phyloP scores from a whole-genome alignment of 2,888 invertebrate genomes.

The Mimas tiliae region DNA sequence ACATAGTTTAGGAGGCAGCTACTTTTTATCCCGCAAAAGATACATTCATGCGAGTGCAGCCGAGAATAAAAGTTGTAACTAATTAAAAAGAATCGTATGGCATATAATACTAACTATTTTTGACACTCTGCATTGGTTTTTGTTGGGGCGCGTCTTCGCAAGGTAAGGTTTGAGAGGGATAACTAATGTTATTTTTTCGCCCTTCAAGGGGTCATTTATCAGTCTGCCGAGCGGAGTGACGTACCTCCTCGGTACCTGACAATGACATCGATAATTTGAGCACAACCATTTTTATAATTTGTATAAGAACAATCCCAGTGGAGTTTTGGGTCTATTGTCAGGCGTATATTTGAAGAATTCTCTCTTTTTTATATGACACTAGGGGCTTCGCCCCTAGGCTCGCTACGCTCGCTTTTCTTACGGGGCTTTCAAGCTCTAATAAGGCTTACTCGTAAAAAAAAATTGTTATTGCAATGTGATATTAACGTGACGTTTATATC shows the following conservation, averaged over 20 bases:
- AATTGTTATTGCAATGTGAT: too few relatives aligned
- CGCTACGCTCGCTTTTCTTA: too few relatives aligned
- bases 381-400: too few relatives aligned
- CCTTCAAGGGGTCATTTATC: constrained; percentile 32
- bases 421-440: too few relatives aligned
- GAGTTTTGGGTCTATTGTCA: not conserved
- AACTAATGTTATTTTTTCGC: constrained; percentile 35
- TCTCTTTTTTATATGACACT: not conserved
- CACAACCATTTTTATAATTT: constrained; percentile 1
- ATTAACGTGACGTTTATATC: too few relatives aligned
- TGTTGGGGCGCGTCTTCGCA: not conserved
- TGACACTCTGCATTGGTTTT: constrained; percentile 1
- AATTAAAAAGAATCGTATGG: too few relatives aligned
- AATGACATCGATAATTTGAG: not conserved
- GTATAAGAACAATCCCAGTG: constrained; percentile 12
- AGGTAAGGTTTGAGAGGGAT: constrained; percentile 26
- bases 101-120: not conserved
- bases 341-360: not conserved
- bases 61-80: too few relatives aligned
- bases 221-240: constrained; percentile 28
- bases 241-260: not conserved
- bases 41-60: too few relatives aligned
- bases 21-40: too few relatives aligned
- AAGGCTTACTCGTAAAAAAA: too few relatives aligned
- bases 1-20: too few relatives aligned